These are phyloP conservation scores for Paratilapia polleni DNA, from an alignment of 2,113 vertebrate species.

Conservation along the genomic window DNA sequence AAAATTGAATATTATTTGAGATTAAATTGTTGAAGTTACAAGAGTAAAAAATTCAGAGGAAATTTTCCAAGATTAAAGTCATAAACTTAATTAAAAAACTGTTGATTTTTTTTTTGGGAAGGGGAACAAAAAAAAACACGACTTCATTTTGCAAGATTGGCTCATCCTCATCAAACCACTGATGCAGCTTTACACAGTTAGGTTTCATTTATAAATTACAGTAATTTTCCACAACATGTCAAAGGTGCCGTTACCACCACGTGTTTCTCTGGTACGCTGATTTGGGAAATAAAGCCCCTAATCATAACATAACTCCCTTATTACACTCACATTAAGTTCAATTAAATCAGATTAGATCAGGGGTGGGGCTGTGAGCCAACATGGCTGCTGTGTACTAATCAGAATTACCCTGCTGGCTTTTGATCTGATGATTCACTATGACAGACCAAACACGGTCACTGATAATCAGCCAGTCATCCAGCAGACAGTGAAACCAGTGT, in stretches of 20 bases:
- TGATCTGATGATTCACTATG: background rate
- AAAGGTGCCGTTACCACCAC: background rate
- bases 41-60: no score
- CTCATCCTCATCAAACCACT: background rate
- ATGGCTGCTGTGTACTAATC: background rate
- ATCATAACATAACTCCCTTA: conserved; percentile 1
- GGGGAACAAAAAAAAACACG: no score
- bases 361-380: background rate
- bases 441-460: background rate
- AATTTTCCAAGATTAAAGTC: no score
- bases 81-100: no score
- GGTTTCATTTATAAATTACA: background rate
- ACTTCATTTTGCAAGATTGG: background rate
- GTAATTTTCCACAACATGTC: background rate
- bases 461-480: background rate
- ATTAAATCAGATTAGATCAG: conserved; percentile 8
- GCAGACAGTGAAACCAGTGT: background rate
- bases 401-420: conserved; percentile 1
- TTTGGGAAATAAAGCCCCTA: background rate
- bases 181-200: background rate
- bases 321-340: background rate
- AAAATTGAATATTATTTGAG: no score
- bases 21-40: no score
- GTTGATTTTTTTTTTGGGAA: no score
- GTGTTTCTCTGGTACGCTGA: background rate